Evolutionary conservation across 2,888 invertebrate genomes (phyloP).

Genomic region (Drosophila testacea): DNA sequence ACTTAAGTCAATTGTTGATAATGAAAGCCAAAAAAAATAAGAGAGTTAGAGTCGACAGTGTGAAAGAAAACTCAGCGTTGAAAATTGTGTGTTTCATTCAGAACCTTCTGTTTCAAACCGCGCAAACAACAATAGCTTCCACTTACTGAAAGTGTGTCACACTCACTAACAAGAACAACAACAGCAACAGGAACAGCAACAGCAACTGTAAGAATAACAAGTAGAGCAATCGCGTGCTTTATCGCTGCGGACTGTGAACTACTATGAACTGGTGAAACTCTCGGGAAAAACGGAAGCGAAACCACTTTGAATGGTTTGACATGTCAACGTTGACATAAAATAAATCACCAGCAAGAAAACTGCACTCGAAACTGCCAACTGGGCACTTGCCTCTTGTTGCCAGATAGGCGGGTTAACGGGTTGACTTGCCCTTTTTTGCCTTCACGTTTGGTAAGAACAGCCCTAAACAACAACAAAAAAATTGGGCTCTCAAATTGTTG

Average conservation of each 20-base stretch:
- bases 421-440: slow-evolving; percentile 20
- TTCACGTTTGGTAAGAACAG: not conserved
- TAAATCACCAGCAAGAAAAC: slow-evolving; percentile 74
- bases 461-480: slow-evolving; percentile 17
- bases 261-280: slow-evolving; percentile 41
- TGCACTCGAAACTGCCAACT: slow-evolving; percentile 65
- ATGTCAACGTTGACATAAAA: slow-evolving; percentile 82
- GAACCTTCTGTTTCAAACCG: slow-evolving; percentile 43
- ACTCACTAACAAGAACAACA: slow-evolving; percentile 45
- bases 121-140: slow-evolving; percentile 57
- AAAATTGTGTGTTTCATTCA: slow-evolving; percentile 33
- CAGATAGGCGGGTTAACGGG: slow-evolving; percentile 39
- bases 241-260: slow-evolving; percentile 64
- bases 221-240: slow-evolving; percentile 74
- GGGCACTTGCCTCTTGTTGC: slow-evolving; percentile 23
- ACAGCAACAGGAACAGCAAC: slow-evolving; percentile 3
- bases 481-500: slow-evolving; percentile 58
- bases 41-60: slow-evolving; percentile 9
- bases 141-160: slow-evolving; percentile 56
- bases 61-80: slow-evolving; percentile 32
- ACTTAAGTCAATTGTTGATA: slow-evolving; percentile 72
- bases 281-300: slow-evolving; percentile 72
- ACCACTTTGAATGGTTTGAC: slow-evolving; percentile 82
- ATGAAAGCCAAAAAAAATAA: slow-evolving; percentile 44
- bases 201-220: slow-evolving; percentile 16